Base-by-base conservation (phyloP, 2,888 invertebrate species). In the Conistra vaccinii region DNA sequence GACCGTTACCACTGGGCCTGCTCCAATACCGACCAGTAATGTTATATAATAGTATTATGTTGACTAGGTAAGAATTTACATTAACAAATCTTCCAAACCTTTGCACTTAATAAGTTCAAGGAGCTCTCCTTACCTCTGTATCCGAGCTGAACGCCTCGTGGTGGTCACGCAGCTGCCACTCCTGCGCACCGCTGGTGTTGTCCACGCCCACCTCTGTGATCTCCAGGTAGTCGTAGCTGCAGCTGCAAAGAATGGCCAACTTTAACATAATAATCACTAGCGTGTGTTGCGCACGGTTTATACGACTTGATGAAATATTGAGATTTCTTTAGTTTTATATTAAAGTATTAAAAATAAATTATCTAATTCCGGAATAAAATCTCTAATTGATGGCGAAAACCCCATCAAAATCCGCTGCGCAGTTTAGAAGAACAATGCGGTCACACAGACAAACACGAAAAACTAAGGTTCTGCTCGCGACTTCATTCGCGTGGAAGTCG, bases 191-290 rank as follows among this genome's bases (percentile, higher is more conserved):
- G 7, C 93, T 92, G 65, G 73, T 84, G 89, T 95, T 96, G 77
- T 94, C 93, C 48, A 89, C 81, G 0, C 89, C 92, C 71, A 90
- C 82, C 85, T 97, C 98, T 68, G 96, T 95, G 85, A 98, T 97
- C 94, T 98, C 98, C 89, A 98, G 91, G 91, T 97, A 98, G 93
- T 98, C 98, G 94, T 98, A 98, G 88, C 97, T 97, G 96, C 98
- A 98, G 82, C 98, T 98, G 96, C 42, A 77, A 91, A 87, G 83
- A 85, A 86, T 65, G 3, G 0, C 20, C 7, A 29, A 51, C 3
- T 35, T 73, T 62, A 80, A 14, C 14, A 14, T 6, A 4, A n/a
- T n/a, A n/a, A 45, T 14, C 14, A 42, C 42, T 42, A 42, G 14
- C 42, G 6, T 35, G 35, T 6, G 6, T 42, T 14, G 42, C 14